These are phyloP conservation scores for Nasonia vitripennis DNA, from an alignment of 1,140 invertebrate genomes.

Conservation along the genomic window DNA sequence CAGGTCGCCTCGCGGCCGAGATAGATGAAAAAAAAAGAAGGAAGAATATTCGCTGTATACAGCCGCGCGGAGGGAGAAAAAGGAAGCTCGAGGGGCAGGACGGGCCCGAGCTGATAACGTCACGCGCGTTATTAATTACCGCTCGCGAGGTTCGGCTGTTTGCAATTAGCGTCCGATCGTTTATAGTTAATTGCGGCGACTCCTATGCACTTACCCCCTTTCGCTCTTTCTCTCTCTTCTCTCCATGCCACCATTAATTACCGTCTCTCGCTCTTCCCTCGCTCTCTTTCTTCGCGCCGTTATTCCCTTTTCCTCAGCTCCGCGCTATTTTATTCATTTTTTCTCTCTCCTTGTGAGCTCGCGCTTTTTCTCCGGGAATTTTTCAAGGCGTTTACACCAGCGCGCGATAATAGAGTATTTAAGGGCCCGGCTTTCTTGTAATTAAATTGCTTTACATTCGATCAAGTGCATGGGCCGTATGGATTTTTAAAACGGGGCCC, in stretches of 20 bases:
- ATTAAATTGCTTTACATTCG: slow-evolving; percentile 53
- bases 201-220: slow-evolving; percentile 58
- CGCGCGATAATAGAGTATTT: slow-evolving; percentile 51
- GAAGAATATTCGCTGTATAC: neutral
- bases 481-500: slow-evolving; percentile 14
- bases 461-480: neutral
- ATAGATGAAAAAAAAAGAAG: neutral
- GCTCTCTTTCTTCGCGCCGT: slow-evolving; percentile 30
- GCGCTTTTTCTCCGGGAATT: slow-evolving; percentile 36
- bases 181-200: slow-evolving; percentile 67
- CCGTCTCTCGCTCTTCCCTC: slow-evolving; percentile 35
- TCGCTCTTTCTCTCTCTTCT: slow-evolving; percentile 43
- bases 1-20: neutral
- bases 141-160: slow-evolving; percentile 62
- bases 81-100: slow-evolving; percentile 44
- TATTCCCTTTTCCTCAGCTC: slow-evolving; percentile 52
- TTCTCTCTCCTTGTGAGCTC: neutral
- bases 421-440: slow-evolving; percentile 44
- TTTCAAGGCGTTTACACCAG: neutral
- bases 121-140: slow-evolving; percentile 69
- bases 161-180: slow-evolving; percentile 70
- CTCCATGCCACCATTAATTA: slow-evolving; percentile 66
- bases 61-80: neutral
- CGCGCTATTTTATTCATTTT: slow-evolving; percentile 25
- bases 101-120: slow-evolving; percentile 62